These are phyloP conservation scores for Malurus alboscapulatus DNA, from an alignment of 2,113 vertebrate genomes.

Conservation along the genomic window DNA sequence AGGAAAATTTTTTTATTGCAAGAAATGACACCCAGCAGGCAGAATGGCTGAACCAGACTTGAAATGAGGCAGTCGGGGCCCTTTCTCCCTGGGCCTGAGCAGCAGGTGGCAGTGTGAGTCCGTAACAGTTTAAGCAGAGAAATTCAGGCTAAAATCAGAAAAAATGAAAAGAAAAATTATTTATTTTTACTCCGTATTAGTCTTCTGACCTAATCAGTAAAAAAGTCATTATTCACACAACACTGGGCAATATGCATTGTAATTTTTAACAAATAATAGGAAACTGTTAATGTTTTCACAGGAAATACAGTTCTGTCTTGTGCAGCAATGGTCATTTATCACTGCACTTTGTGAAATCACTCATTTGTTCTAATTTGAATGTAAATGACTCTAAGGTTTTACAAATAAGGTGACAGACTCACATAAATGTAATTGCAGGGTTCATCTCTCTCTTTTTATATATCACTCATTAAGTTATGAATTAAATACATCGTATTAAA, in stretches of 20 bases:
- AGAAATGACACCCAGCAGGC: not conserved
- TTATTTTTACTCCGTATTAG: constrained; percentile 82
- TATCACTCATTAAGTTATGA: constrained; percentile 91
- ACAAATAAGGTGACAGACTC: constrained; percentile 91
- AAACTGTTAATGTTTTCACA: constrained; percentile 81
- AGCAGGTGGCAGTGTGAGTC: constrained; percentile 83
- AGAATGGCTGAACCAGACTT: not conserved
- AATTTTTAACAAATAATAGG: constrained; percentile 87
- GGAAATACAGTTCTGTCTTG: constrained; percentile 80
- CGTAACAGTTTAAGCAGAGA: constrained; percentile 22
- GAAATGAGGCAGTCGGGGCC: not conserved
- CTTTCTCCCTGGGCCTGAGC: constrained; percentile 19
- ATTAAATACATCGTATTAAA: constrained; percentile 92
- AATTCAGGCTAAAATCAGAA: constrained; percentile 62
- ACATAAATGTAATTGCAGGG: constrained; percentile 89
- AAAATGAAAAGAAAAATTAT: constrained; percentile 80
- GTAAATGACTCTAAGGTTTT: constrained; percentile 90
- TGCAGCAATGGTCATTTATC: constrained; percentile 83
- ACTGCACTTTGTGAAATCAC: constrained; percentile 85
- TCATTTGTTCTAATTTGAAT: constrained; percentile 91
- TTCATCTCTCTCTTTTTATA: constrained; percentile 89
- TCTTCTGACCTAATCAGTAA: constrained; percentile 84
- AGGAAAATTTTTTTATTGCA: not conserved
- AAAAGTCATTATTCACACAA: constrained; percentile 87
- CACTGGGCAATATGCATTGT: constrained; percentile 82